phyloP scores from a whole-genome alignment of 1,140 invertebrate genomes.

The Drosophila virilis region DNA sequence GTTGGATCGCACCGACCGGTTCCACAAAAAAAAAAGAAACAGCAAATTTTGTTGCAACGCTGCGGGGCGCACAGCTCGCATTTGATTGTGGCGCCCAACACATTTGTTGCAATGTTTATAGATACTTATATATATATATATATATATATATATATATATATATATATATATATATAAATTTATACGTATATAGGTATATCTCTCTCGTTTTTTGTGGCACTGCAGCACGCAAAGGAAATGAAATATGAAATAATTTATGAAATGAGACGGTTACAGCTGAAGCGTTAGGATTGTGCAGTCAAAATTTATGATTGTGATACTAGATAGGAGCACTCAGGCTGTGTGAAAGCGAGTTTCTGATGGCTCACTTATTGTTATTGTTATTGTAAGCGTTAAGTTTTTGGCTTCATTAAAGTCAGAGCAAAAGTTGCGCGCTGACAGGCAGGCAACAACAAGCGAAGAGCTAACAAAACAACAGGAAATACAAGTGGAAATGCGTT shows the following conservation, averaged over 20 bases:
- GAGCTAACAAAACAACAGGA: conserved; percentile 1
- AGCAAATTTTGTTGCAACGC: conserved; percentile 58
- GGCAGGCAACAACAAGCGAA: conserved; percentile 5
- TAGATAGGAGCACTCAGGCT: conserved; percentile 4
- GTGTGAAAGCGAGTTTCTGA: conserved; percentile 26
- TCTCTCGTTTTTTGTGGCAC: conserved; percentile 25
- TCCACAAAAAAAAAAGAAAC: conserved; percentile 21
- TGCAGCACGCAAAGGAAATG: conserved; percentile 65
- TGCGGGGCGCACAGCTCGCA: conserved; percentile 34
- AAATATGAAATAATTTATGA: conserved; percentile 77
- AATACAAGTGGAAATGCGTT: neutral
- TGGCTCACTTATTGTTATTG: conserved; percentile 49
- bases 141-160: neutral
- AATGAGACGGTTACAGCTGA: conserved; percentile 32
- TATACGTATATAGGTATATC: neutral
- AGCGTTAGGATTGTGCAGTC: conserved; percentile 13
- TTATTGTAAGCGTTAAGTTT: conserved; percentile 22
- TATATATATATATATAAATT: neutral
- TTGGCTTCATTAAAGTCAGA: conserved; percentile 31
- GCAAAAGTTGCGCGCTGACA: conserved; percentile 18
- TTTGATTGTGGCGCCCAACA: conserved; percentile 11
- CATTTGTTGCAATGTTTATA: conserved; percentile 19
- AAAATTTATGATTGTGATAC: conserved; percentile 32
- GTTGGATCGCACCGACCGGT: neutral
- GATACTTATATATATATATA: neutral